phyloP scores from a whole-genome alignment of 2,888 invertebrate genomes.

The Bursaphelenchus okinawaensis region DNA sequence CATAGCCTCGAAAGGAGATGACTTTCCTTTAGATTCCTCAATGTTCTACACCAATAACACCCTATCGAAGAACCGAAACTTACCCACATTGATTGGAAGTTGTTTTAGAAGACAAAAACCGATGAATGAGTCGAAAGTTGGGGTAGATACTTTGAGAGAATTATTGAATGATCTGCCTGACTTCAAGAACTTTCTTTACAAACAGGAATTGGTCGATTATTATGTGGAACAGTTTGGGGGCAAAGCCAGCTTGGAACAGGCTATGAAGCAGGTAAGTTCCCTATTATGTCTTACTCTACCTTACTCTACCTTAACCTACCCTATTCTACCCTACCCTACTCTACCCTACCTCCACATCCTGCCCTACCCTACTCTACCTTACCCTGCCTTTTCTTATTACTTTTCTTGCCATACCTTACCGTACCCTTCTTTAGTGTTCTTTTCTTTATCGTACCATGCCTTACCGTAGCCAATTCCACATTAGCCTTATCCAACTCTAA shows the following conservation, averaged over 20 bases:
- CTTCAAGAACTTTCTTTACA: neutral
- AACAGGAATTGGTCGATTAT: neutral
- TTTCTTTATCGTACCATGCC: no score
- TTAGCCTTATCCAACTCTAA: no score
- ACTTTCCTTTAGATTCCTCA: neutral
- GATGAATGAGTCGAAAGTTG: neutral
- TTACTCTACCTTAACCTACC: no score
- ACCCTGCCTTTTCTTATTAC: no score
- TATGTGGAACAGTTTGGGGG: neutral
- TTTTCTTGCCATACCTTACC: no score
- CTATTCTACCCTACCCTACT: no score
- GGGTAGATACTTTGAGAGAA: neutral
- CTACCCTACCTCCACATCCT: no score
- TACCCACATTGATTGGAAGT: neutral
- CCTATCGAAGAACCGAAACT: neutral
- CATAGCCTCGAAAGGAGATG: neutral
- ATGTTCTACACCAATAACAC: neutral
- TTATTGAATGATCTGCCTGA: neutral
- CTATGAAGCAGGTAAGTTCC: neutral
- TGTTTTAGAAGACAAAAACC: neutral
- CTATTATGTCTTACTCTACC: no score
- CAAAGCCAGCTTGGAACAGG: neutral
- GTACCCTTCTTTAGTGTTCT: no score
- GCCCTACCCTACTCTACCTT: no score
- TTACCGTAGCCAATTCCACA: no score